Percentiles rank a stretch among this genome's conserved stretches.
phyloP scores from a whole-genome alignment of 2,113 vertebrate species.

The Platysternon megacephalum region DNA sequence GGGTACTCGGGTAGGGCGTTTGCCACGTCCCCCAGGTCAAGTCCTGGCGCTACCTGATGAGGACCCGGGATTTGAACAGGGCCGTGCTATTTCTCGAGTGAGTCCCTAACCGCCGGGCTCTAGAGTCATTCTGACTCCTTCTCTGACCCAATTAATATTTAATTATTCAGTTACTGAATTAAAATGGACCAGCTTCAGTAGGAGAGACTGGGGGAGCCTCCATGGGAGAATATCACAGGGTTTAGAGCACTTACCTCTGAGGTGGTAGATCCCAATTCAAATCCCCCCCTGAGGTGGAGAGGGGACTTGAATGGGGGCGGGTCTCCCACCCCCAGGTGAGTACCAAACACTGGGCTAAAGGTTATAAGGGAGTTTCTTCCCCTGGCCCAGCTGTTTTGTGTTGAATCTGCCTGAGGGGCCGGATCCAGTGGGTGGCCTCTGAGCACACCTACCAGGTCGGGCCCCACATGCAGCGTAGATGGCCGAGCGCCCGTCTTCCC shows the following conservation, averaged over 20 bases:
- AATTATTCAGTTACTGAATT: not conserved
- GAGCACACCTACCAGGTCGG: too few species aligned
- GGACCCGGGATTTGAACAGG: not conserved
- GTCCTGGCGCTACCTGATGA: too few species aligned
- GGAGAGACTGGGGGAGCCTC: not conserved
- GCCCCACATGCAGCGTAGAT: too few species aligned
- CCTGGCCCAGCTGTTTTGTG: too few species aligned
- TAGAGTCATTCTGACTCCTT: not conserved
- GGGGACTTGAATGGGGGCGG: not conserved
- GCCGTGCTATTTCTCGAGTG: not conserved
- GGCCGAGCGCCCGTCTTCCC: not conserved
- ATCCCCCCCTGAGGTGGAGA: not conserved
- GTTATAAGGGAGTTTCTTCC: too few species aligned
- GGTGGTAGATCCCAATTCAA: not conserved
- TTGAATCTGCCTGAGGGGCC: not conserved
- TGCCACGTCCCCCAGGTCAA: not conserved
- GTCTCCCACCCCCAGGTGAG: too few species aligned
- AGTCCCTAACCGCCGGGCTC: too few species aligned
- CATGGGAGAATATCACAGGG: not conserved
- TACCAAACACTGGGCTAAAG: not conserved
- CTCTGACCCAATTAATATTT: not conserved
- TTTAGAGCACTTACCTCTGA: not conserved
- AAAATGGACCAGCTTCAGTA: not conserved
- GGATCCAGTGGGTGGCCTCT: too few species aligned
- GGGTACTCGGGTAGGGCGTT: not conserved